Percentiles rank a stretch among this genome's conserved stretches.
phyloP scores from a whole-genome alignment of 2,113 vertebrate species.

The Eurypyga helias region DNA sequence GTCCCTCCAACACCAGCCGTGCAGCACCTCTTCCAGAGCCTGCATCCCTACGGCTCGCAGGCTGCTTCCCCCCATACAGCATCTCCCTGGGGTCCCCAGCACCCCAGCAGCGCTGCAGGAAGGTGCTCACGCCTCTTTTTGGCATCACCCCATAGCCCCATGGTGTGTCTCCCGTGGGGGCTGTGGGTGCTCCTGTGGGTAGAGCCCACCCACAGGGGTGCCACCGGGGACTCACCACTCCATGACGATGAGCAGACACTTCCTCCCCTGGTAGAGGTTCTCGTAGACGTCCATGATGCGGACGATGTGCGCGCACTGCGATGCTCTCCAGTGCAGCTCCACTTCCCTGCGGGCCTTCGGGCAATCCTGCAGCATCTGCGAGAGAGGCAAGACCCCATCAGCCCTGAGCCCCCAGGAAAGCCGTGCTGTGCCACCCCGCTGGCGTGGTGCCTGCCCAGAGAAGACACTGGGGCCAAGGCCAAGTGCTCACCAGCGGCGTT shows the following conservation, averaged over 20 bases:
- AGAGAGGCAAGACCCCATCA: neutral
- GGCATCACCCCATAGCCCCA: accelerated
- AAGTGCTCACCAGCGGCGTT: accelerated
- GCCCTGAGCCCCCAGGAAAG: accelerated
- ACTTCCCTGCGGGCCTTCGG: slow-evolving; percentile 94
- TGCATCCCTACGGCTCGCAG: accelerated
- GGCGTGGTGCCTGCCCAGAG: neutral
- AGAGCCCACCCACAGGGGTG: neutral
- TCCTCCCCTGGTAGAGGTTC: slow-evolving; percentile 92
- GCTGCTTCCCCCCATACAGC: neutral
- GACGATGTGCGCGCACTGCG: slow-evolving; percentile 92
- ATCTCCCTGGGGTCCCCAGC: neutral
- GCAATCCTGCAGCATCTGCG: slow-evolving; percentile 96
- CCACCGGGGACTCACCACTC: slow-evolving; percentile 84
- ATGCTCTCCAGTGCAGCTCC: slow-evolving; percentile 95
- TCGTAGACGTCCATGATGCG: slow-evolving; percentile 95
- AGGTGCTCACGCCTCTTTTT: accelerated
- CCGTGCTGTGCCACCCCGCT: accelerated
- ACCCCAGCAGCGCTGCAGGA: accelerated
- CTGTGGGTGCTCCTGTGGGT: accelerated
- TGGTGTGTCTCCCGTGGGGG: too few species aligned
- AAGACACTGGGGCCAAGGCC: accelerated
- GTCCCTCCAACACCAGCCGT: accelerated
- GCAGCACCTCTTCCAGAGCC: neutral
- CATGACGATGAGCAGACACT: slow-evolving; percentile 98